phyloP scores from a whole-genome alignment of 2,113 vertebrate genomes.

The Cygnus buccinator region DNA sequence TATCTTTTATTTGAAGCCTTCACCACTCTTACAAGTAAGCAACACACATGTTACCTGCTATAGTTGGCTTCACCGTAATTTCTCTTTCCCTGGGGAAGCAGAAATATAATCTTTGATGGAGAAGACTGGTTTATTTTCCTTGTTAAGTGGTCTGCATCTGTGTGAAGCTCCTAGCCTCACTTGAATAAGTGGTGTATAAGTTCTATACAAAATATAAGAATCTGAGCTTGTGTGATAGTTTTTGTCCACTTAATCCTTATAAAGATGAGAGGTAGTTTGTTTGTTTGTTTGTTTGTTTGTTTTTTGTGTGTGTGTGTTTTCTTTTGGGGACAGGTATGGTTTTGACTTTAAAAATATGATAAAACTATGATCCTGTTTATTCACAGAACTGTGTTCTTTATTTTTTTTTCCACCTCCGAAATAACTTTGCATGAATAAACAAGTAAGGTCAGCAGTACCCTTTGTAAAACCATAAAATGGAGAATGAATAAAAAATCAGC shows the following conservation, averaged over 20 bases:
- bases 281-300: no score
- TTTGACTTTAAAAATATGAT: neutral
- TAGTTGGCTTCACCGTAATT: neutral
- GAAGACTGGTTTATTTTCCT: neutral
- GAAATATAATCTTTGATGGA: neutral
- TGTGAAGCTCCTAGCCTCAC: neutral
- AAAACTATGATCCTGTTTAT: neutral
- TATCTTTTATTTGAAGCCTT: neutral
- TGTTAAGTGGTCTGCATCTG: neutral
- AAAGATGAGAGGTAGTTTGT: neutral
- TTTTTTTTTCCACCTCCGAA: neutral
- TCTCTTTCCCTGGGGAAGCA: neutral
- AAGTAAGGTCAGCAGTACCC: neutral
- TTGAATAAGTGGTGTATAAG: neutral
- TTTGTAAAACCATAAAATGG: neutral
- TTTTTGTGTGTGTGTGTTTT: neutral
- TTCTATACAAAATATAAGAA: neutral
- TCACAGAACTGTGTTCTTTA: neutral
- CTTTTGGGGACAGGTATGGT: neutral
- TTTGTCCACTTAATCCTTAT: neutral
- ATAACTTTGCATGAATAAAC: neutral
- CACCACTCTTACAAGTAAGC: neutral
- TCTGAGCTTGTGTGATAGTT: rapidly evolving
- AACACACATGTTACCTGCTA: neutral
- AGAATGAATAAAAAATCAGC: neutral